Evolutionary conservation across 2,797 vertebrate genomes (phyloP).

Genomic region (Adelosebastes latens): DNA sequence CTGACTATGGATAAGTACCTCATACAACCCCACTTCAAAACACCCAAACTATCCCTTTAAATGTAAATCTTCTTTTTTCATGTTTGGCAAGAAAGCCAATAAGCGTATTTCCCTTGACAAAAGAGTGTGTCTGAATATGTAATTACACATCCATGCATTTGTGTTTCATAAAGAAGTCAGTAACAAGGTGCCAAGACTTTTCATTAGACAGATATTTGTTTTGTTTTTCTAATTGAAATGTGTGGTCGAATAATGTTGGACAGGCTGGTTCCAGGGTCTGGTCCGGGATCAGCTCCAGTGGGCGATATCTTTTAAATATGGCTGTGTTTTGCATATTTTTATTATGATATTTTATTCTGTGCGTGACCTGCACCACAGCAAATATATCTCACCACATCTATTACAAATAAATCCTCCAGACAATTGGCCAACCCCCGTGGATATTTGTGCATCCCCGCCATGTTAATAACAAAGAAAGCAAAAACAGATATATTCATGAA

Average conservation of each 20-base stretch:
- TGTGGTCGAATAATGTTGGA: conserved; percentile 16
- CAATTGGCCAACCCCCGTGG: conserved; percentile 19
- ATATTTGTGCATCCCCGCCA: conserved; percentile 26
- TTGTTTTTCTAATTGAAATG: conserved; percentile 14
- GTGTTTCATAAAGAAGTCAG: conserved; percentile 15
- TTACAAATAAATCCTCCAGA: conserved; percentile 47
- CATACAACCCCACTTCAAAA: neutral
- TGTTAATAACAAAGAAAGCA: conserved; percentile 37
- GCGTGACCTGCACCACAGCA: conserved; percentile 2
- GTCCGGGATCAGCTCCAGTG: conserved; percentile 26
- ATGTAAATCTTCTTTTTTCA: neutral
- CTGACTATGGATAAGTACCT: neutral
- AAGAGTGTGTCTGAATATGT: neutral
- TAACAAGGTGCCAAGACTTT: conserved; percentile 14
- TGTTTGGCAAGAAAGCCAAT: neutral
- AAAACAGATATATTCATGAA: conserved; percentile 45
- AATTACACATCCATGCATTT: conserved; percentile 23
- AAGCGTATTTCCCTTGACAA: neutral
- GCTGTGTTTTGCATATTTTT: conserved; percentile 28
- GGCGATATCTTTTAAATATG: conserved; percentile 31
- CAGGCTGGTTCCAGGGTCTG: conserved; percentile 9
- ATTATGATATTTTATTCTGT: conserved; percentile 20
- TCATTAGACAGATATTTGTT: conserved; percentile 23
- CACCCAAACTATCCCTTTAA: neutral
- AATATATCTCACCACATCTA: conserved; percentile 36